Percentiles rank a stretch among this genome's conserved stretches.
phyloP scores from a whole-genome alignment of 2,113 vertebrate genomes.

The Chaenocephalus aceratus region DNA sequence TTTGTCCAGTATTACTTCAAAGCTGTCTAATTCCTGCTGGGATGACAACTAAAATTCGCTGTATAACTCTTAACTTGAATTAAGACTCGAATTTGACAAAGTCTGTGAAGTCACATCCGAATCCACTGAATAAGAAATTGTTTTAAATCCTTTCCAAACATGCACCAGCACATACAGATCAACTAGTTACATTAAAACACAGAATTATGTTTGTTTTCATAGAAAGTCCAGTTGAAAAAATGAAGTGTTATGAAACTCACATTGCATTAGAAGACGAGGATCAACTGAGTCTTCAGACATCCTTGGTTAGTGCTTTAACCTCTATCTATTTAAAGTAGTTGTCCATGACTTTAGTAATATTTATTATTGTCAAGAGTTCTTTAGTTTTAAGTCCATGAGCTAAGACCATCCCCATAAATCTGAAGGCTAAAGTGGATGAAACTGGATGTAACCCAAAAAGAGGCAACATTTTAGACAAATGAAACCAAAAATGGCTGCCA shows the following conservation, averaged over 20 bases:
- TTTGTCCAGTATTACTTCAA: slow-evolving; percentile 42
- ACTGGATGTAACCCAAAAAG: slow-evolving; percentile 63
- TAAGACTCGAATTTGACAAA: slow-evolving; percentile 35
- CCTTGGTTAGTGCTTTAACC: neutral
- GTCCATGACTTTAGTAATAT: slow-evolving; percentile 35
- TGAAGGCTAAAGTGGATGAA: slow-evolving; percentile 72
- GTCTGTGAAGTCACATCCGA: slow-evolving; percentile 33
- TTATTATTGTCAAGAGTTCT: slow-evolving; percentile 34
- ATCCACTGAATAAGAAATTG: slow-evolving; percentile 8
- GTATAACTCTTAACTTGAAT: slow-evolving; percentile 28
- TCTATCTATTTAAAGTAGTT: neutral
- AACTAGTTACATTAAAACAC: slow-evolving; percentile 11
- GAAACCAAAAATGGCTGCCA: slow-evolving; percentile 59
- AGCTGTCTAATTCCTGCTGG: slow-evolving; percentile 29
- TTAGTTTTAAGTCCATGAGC: slow-evolving; percentile 20
- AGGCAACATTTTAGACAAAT: slow-evolving; percentile 70
- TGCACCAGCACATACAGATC: neutral
- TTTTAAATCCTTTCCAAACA: slow-evolving; percentile 17
- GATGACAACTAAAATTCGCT: slow-evolving; percentile 25
- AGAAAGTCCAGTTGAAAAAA: neutral
- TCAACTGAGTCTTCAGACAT: neutral
- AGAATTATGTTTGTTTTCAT: neutral
- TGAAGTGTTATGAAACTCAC: too few species aligned
- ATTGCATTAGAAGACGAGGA: neutral
- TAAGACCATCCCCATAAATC: slow-evolving; percentile 44